Conservation (phyloP, 1,140 invertebrate species). For the Lutraria rhynchaena region DNA sequence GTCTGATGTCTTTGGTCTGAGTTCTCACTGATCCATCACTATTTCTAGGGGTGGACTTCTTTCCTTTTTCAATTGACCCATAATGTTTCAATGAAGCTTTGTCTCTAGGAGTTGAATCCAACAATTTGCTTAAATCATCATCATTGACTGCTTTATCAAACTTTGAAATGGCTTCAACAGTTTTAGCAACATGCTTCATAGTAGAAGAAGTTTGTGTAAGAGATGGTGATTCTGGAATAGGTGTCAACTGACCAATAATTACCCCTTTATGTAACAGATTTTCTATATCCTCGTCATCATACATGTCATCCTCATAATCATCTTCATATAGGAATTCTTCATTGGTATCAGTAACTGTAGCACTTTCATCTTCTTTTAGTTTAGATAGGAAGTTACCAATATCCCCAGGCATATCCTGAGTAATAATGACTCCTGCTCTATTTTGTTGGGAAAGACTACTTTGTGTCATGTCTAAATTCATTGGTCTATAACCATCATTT, state of each 20-base stretch:
- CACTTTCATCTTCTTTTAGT: slow-evolving; percentile 29
- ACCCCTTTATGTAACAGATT: slow-evolving; percentile 57
- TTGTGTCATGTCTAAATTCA: slow-evolving; percentile 76
- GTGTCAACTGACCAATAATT: slow-evolving; percentile 67
- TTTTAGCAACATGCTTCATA: slow-evolving; percentile 55
- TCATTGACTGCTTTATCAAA: slow-evolving; percentile 73
- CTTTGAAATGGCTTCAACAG: slow-evolving; percentile 66
- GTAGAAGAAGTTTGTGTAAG: slow-evolving; percentile 53
- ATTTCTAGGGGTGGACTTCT: slow-evolving; percentile 18
- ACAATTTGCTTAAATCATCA: slow-evolving; percentile 66
- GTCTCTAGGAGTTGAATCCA: slow-evolving; percentile 63
- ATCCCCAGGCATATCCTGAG: slow-evolving; percentile 46
- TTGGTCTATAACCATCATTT: slow-evolving; percentile 74
- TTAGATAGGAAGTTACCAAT: slow-evolving; percentile 42
- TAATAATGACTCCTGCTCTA: slow-evolving; percentile 49
- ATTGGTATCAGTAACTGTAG: slow-evolving; percentile 14
- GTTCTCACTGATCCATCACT: slow-evolving; percentile 32
- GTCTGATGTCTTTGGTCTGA: slow-evolving; percentile 24
- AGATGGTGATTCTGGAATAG: slow-evolving; percentile 75
- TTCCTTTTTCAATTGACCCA: not conserved
- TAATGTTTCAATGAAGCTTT: not conserved
- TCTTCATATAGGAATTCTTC: slow-evolving; percentile 13
- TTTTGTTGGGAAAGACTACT: slow-evolving; percentile 32
- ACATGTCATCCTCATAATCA: not conserved
- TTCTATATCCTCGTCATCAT: slow-evolving; percentile 29